phyloP scores from a whole-genome alignment of 2,797 vertebrate species.

The Anguilla pacifica region DNA sequence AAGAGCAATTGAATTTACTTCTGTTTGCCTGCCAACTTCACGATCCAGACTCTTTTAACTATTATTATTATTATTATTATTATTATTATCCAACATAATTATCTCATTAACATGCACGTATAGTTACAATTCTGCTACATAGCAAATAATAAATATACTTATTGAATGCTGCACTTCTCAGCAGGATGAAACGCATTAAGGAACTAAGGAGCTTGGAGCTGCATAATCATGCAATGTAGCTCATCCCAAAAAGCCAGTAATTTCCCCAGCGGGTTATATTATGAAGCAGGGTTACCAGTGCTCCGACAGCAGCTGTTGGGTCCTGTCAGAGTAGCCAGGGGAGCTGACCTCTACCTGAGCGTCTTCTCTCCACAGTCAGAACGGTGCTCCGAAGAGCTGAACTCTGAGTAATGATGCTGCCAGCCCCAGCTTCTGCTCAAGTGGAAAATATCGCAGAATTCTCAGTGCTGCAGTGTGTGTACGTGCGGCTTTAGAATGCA shows the following conservation, averaged over 20 bases:
- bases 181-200: neutral
- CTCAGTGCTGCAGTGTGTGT: neutral
- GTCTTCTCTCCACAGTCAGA: neutral
- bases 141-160: neutral
- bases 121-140: neutral
- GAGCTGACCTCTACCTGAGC: neutral
- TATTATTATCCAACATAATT: neutral
- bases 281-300: neutral
- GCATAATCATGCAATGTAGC: neutral
- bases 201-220: neutral
- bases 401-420: neutral
- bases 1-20: too few species aligned
- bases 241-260: neutral
- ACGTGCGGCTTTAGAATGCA: neutral
- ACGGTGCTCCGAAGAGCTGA: neutral
- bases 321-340: neutral
- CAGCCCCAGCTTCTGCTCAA: neutral
- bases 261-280: conserved; percentile 5
- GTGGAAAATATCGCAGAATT: neutral
- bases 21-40: too few species aligned
- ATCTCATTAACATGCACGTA: too few species aligned
- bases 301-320: neutral
- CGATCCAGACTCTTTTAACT: too few species aligned
- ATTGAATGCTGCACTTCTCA: neutral
- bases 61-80: conserved; percentile 2